phyloP scores from a whole-genome alignment of 1,140 invertebrate species.

The Cataglyphis hispanica region DNA sequence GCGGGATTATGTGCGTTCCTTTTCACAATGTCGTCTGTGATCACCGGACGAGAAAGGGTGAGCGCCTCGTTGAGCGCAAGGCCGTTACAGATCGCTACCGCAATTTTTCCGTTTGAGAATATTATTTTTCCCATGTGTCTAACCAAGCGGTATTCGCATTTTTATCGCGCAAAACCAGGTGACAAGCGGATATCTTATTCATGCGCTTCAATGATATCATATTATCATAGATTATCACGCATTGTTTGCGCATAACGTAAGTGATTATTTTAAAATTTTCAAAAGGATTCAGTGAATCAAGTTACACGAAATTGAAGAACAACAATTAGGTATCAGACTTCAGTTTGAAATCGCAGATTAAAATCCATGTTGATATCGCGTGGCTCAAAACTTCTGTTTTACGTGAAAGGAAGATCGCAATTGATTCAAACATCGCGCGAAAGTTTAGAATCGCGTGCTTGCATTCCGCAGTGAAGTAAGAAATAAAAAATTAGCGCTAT shows the following conservation, averaged over 20 bases:
- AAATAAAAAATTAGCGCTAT: constrained; percentile 18
- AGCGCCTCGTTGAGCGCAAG: constrained; percentile 55
- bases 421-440: constrained; percentile 21
- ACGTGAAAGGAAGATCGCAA: constrained; percentile 7
- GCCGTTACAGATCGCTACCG: constrained; percentile 7
- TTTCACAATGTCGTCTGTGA: constrained; percentile 41
- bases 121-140: constrained; percentile 37
- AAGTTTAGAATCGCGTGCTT: constrained; percentile 31
- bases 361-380: not conserved
- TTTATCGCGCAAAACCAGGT: constrained; percentile 30
- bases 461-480: not conserved
- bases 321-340: not conserved
- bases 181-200: constrained; percentile 63
- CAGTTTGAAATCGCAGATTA: constrained; percentile 1
- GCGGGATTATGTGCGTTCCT: not conserved
- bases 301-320: not conserved
- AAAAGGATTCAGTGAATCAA: not conserved
- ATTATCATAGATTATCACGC: constrained; percentile 18
- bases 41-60: constrained; percentile 59
- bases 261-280: constrained; percentile 7
- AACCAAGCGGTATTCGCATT: constrained; percentile 43
- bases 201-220: constrained; percentile 62
- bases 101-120: constrained; percentile 26
- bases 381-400: constrained; percentile 31
- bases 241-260: constrained; percentile 64